Conservation (phyloP, 2,797 vertebrate species). For the Rhabdophis nuchalis region DNA sequence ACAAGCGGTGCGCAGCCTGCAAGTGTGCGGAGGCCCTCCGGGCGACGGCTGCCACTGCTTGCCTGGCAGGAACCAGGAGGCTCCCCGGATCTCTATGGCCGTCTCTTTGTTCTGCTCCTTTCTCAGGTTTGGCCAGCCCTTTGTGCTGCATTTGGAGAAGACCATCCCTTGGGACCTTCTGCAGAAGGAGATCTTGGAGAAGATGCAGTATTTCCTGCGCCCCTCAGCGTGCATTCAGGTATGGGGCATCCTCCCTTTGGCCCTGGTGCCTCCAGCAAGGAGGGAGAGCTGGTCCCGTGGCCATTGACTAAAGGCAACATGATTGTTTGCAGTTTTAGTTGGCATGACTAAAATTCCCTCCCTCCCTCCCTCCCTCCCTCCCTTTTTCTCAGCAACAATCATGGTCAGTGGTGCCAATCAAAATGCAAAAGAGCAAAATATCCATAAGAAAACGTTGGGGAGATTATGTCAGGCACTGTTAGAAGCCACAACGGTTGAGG, state of each 20-base stretch:
- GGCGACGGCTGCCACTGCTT: not conserved
- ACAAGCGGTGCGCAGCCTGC: not conserved
- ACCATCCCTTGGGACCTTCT: slow-evolving; percentile 92
- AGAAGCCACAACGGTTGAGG: not conserved
- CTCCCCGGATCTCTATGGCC: too few relatives aligned
- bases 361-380: not conserved
- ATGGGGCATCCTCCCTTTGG: not conserved
- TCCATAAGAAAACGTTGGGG: not conserved
- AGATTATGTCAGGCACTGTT: not conserved
- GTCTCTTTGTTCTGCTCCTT: not conserved
- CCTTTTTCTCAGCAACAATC: not conserved
- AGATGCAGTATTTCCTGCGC: slow-evolving; percentile 93
- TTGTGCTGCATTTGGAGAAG: slow-evolving; percentile 93
- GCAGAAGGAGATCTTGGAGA: slow-evolving; percentile 96
- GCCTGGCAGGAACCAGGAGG: not conserved
- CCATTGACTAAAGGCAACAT: not conserved
- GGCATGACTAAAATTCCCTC: not conserved
- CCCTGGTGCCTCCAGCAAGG: not conserved
- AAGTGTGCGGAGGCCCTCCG: too few relatives aligned
- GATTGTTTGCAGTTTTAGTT: not conserved
- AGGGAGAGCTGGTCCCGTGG: not conserved
- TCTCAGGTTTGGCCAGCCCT: slow-evolving; percentile 91
- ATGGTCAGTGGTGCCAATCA: not conserved
- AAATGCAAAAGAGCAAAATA: not conserved
- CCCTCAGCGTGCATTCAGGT: slow-evolving; percentile 94